A percentile compares a stretch with the other conserved stretches of the same genome.
Conservation (phyloP, 2,888 invertebrate genomes). For the Erannis defoliaria region DNA sequence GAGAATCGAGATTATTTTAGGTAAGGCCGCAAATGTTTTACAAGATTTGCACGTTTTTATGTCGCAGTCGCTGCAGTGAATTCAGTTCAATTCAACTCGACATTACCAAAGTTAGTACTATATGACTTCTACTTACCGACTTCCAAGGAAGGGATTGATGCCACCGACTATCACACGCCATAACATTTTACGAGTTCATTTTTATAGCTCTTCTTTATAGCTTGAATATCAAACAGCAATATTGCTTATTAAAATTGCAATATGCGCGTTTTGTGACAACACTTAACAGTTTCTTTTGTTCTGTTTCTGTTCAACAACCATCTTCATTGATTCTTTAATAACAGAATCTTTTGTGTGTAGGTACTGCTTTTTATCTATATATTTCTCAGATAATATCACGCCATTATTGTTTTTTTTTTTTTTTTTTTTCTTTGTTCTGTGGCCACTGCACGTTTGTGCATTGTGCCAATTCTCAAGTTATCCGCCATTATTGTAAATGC, state of each 20-base stretch:
- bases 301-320: not conserved
- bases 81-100: not conserved
- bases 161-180: conserved; percentile 36
- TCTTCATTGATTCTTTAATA: not conserved
- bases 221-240: conserved; percentile 46
- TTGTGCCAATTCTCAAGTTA: too few species aligned
- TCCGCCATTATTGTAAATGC: too few species aligned
- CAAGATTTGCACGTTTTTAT: too few species aligned
- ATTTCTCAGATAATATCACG: too few species aligned
- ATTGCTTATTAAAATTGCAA: conserved; percentile 45
- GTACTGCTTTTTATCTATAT: too few species aligned
- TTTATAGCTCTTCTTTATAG: conserved; percentile 41
- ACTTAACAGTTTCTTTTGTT: not conserved
- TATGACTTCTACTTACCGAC: not conserved
- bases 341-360: not conserved
- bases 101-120: conserved; percentile 2
- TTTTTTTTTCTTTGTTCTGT: not conserved
- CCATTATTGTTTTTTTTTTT: too few species aligned
- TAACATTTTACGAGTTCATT: conserved; percentile 42
- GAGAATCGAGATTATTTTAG: too few species aligned
- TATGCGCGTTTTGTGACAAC: conserved; percentile 17
- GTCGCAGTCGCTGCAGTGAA: too few species aligned
- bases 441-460: too few species aligned
- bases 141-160: conserved; percentile 15
- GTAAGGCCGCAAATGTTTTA: too few species aligned